phyloP scores from a whole-genome alignment of 2,113 vertebrate species.

The Smithornis capensis region DNA sequence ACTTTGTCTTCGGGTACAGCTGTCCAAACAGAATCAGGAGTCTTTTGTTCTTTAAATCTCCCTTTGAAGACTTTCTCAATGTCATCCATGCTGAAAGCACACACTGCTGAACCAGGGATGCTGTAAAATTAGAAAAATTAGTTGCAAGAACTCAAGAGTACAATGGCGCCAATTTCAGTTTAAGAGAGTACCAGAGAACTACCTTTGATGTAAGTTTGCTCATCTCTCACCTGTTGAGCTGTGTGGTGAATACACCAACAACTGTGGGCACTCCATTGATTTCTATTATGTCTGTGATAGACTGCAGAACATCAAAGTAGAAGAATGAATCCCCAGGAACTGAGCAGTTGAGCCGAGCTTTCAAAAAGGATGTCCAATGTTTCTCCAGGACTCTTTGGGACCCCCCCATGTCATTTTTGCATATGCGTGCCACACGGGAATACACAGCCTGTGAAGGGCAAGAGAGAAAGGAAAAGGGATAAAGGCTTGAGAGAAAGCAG shows the following conservation, averaged over 20 bases:
- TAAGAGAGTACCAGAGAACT: not conserved
- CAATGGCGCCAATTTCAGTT: not conserved
- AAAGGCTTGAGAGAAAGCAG: constrained; percentile 48
- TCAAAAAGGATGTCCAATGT: constrained; percentile 98
- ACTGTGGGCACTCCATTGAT: constrained; percentile 89
- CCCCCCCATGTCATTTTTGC: constrained; percentile 96
- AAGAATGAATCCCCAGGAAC: constrained; percentile 98
- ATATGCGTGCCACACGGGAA: constrained; percentile 96
- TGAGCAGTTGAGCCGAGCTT: constrained; percentile 95
- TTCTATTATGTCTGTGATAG: constrained; percentile 92
- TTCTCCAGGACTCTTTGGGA: constrained; percentile 98
- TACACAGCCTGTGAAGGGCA: constrained; percentile 84
- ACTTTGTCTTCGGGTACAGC: constrained; percentile 94
- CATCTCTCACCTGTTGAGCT: constrained; percentile 92
- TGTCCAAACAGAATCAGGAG: constrained; percentile 95
- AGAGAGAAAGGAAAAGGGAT: not conserved
- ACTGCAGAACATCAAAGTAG: constrained; percentile 98
- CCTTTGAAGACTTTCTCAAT: constrained; percentile 94
- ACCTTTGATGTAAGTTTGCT: not conserved
- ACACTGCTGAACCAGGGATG: constrained; percentile 96
- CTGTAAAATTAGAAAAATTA: constrained; percentile 65
- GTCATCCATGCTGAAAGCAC: constrained; percentile 96
- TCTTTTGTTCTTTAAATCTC: constrained; percentile 97
- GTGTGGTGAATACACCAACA: constrained; percentile 95
- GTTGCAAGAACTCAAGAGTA: not conserved